Base-by-base conservation (phyloP, 2,113 vertebrate genomes). In the Chlamydotis undulata region DNA sequence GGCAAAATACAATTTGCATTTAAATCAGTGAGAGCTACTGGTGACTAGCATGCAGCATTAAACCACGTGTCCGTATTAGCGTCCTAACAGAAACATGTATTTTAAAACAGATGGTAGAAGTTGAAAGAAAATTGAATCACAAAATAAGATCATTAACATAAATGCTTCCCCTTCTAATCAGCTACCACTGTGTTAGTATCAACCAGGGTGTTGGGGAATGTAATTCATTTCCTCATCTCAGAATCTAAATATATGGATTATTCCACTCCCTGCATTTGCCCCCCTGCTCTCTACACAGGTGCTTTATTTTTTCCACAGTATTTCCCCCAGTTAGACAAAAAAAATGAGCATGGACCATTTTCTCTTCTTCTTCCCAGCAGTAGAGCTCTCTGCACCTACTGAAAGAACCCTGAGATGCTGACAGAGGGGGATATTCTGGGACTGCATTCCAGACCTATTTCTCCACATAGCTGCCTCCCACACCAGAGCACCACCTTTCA, bases 121-220 rank as follows among this genome's bases (percentile, higher is more conserved):
- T 28, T 91, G 93, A 96, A 97, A 95, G 93, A 93, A 93, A 96
- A 95, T 88, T 88, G 82, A 96, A 94, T 93, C 68, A 90, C 82
- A 90, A 96, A 96, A 88, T 93, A 91, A 65, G 37, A 63, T 49
- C 69, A 93, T 95, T 93, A 93, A 76, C 94, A 96, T 97, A 95
- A 96, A 83, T 67, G 85, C 55, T 96, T 97, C 94, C 96, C 93
- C 87, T 91, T 76, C 70, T 96, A 93, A 96, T 96, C 94, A 96
- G 87, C 92, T 85, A 91, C 87, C 68, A 91, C 96, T 95, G 75
- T 95, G 84, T 83, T 87, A 61, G 63, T 63, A 77, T 85, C 89
- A 85, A 7, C 82, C 47, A 77, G 70, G 63, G 47, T 73, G 75
- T 33, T 88, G 81, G 41, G 12, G 49, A 85, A 71, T 37, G 90